Percentiles rank a stretch among this genome's conserved stretches.
Evolutionary conservation across 2,113 vertebrate species (phyloP).

Genomic region (Laterallus jamaicensis): DNA sequence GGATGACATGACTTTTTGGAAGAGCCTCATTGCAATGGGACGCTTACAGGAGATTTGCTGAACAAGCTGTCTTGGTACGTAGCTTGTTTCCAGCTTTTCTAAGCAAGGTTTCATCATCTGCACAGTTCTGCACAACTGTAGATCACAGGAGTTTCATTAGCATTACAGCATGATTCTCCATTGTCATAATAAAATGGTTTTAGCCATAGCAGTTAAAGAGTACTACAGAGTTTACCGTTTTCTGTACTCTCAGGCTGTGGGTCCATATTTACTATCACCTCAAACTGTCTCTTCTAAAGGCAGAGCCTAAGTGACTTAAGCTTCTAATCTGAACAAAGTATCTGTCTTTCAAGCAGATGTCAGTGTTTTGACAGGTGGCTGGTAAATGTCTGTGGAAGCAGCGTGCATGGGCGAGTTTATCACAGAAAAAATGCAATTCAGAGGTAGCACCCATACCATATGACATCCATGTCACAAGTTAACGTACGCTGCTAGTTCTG

Average conservation of each 20-base stretch:
- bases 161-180: neutral
- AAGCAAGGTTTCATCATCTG: neutral
- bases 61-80: neutral
- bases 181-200: neutral
- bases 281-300: neutral
- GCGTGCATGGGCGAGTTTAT: rapidly evolving
- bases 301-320: neutral
- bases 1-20: neutral
- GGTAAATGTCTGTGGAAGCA: neutral
- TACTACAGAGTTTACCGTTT: neutral
- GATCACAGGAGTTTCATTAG: neutral
- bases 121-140: neutral
- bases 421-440: neutral
- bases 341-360: neutral
- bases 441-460: neutral
- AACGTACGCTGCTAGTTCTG: neutral
- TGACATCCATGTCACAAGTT: neutral
- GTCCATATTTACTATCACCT: neutral
- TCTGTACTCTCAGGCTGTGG: neutral
- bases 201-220: neutral
- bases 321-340: neutral
- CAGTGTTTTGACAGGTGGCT: neutral
- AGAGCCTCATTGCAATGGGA: neutral
- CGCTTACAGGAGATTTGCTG: neutral
- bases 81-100: neutral